phyloP scores from a whole-genome alignment of 1,140 invertebrate species.

The Psix sp. region DNA sequence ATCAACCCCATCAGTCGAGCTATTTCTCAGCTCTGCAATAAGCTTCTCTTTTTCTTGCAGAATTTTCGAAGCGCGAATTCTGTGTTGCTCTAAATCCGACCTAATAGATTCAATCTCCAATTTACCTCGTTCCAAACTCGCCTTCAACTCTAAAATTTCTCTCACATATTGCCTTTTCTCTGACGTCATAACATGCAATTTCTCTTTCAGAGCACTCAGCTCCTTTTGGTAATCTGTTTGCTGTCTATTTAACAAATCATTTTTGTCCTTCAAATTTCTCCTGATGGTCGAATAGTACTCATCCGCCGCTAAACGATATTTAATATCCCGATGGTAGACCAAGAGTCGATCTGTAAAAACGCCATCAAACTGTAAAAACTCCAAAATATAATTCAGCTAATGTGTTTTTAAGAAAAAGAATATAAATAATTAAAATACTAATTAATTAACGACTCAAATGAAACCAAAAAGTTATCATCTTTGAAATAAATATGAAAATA shows the following conservation, averaged over 20 bases:
- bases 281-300: conserved; percentile 29
- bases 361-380: neutral
- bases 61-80: conserved; percentile 83
- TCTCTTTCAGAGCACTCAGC: conserved; percentile 67
- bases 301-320: conserved; percentile 23
- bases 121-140: conserved; percentile 78
- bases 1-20: conserved; percentile 65
- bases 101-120: conserved; percentile 79
- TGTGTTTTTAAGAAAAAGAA: no score
- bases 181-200: conserved; percentile 64
- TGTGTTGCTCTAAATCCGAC: conserved; percentile 83
- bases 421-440: no score
- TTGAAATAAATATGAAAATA: no score
- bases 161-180: conserved; percentile 66
- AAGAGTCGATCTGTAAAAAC: conserved; percentile 8
- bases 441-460: no score
- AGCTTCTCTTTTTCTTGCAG: conserved; percentile 87
- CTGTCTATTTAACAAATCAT: conserved; percentile 63
- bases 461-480: no score
- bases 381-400: no score
- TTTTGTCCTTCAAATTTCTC: conserved; percentile 63
- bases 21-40: conserved; percentile 81
- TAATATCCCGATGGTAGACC: conserved; percentile 11
- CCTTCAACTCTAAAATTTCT: conserved; percentile 73
- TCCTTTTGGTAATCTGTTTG: conserved; percentile 70